Conservation (phyloP, 2,888 invertebrate species). For the Parnassius apollo region DNA sequence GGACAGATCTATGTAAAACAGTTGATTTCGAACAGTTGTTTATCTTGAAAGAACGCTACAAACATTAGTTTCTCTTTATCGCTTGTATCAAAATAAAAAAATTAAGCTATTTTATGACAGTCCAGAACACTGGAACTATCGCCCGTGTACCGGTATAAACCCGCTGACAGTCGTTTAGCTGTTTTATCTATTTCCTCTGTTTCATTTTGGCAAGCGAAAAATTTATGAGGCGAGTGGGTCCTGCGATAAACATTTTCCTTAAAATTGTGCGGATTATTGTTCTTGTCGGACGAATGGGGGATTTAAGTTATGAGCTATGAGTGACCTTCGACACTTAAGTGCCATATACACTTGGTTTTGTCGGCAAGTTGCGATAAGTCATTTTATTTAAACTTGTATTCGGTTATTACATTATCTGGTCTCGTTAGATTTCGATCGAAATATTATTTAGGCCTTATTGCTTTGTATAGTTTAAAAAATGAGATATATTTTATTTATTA, state of each 20-base stretch:
- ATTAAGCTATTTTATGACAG: constrained; percentile 5
- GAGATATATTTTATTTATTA: no score
- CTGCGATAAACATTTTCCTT: constrained; percentile 74
- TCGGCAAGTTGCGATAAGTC: constrained; percentile 8
- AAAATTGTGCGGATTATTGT: constrained; percentile 75
- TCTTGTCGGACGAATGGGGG: constrained; percentile 66
- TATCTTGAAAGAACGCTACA: no score
- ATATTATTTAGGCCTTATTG: no score
- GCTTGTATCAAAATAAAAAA: not conserved
- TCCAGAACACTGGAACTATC: constrained; percentile 36
- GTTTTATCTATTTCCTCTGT: constrained; percentile 73
- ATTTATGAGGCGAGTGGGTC: constrained; percentile 76
- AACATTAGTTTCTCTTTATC: no score
- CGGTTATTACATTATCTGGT: not conserved
- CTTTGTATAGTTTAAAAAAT: no score
- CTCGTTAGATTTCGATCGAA: no score
- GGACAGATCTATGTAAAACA: no score
- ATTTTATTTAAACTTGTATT: constrained; percentile 8
- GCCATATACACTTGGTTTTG: constrained; percentile 29
- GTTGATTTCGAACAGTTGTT: no score
- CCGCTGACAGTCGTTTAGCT: constrained; percentile 61
- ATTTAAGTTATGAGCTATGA: constrained; percentile 63
- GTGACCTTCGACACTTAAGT: constrained; percentile 53
- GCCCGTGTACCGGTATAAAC: constrained; percentile 44
- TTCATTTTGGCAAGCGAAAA: constrained; percentile 64